Evolutionary conservation across 2,797 vertebrate species (phyloP).

Genomic region (Perdix hodgsoniae): DNA sequence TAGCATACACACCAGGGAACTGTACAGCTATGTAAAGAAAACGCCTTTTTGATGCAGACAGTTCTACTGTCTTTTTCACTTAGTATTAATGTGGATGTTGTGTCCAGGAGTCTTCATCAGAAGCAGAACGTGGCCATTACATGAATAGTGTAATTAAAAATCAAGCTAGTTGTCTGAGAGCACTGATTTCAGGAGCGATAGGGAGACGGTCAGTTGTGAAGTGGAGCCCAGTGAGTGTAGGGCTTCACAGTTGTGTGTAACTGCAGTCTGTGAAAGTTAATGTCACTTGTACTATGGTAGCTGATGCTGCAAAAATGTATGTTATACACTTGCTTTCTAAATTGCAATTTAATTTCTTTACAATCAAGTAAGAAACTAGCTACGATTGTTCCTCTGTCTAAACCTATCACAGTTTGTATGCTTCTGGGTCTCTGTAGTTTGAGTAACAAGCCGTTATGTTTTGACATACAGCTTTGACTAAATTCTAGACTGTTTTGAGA

Average conservation of each 20-base stretch:
- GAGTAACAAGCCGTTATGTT: neutral
- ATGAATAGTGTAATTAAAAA: neutral
- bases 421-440: neutral
- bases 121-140: neutral
- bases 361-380: neutral
- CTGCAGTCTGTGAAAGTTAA: neutral
- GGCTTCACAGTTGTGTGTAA: neutral
- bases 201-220: neutral
- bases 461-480: neutral
- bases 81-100: neutral
- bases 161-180: neutral
- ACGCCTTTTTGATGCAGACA: neutral
- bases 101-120: neutral
- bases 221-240: neutral
- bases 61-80: neutral
- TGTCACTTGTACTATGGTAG: neutral
- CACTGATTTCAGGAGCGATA: neutral
- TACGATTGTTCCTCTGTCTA: neutral
- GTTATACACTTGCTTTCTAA: neutral
- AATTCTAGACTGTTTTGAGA: neutral
- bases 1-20: fast-evolving
- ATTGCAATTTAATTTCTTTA: neutral
- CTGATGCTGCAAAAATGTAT: neutral
- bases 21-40: neutral
- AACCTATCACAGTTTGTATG: neutral